A percentile compares a stretch with the other conserved stretches of the same genome.
These are phyloP conservation scores for Trichopoda pennipes DNA, from an alignment of 2,888 invertebrate species.

Conservation along the genomic window DNA sequence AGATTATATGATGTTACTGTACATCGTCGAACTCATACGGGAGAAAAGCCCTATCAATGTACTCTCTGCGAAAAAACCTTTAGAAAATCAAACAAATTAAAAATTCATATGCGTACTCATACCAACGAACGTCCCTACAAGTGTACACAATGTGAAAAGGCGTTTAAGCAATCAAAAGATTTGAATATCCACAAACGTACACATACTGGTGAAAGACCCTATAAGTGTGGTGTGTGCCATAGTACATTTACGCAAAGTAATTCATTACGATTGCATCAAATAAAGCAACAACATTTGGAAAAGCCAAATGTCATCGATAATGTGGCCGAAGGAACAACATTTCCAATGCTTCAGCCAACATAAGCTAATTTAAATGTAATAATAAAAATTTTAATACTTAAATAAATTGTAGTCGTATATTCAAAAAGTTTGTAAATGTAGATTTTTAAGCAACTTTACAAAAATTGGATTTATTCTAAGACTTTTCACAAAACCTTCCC, in stretches of 20 bases:
- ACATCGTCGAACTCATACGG: slow-evolving; percentile 61
- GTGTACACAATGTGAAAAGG: slow-evolving; percentile 82
- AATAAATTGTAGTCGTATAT: slow-evolving; percentile 10
- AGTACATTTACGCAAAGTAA: slow-evolving; percentile 65
- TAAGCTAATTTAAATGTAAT: slow-evolving; percentile 31
- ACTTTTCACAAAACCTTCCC: no score
- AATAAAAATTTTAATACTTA: background rate
- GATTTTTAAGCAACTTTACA: no score
- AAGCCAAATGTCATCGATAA: slow-evolving; percentile 11
- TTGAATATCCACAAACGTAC: slow-evolving; percentile 83
- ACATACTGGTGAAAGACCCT: slow-evolving; percentile 65
- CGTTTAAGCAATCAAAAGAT: slow-evolving; percentile 87
- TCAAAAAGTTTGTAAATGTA: background rate
- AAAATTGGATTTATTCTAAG: no score
- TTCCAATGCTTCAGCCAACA: background rate
- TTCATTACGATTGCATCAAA: slow-evolving; percentile 56
- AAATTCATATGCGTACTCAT: slow-evolving; percentile 84
- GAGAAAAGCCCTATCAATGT: slow-evolving; percentile 70
- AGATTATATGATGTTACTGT: slow-evolving; percentile 54
- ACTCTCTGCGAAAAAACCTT: slow-evolving; percentile 82
- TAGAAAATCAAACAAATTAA: slow-evolving; percentile 84
- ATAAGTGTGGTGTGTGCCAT: slow-evolving; percentile 61
- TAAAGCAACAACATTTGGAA: slow-evolving; percentile 57
- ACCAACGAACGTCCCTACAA: slow-evolving; percentile 84
- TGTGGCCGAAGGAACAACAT: background rate